phyloP scores from a whole-genome alignment of 2,888 invertebrate genomes.

The Agriopis aurantiaria region DNA sequence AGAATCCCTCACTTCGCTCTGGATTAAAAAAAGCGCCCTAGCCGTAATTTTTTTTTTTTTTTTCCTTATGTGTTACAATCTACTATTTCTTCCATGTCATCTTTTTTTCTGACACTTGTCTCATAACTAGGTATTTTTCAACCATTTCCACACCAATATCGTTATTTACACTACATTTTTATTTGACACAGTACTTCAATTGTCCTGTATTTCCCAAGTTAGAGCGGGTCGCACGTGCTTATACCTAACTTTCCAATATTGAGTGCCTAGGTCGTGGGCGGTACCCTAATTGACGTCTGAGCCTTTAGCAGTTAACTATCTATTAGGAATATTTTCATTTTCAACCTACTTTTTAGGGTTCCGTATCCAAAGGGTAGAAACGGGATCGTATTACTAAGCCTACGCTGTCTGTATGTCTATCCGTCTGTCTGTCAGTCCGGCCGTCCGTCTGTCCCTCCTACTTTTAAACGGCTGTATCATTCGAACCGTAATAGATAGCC shows the following conservation, averaged over 20 bases:
- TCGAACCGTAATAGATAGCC: too few relatives aligned
- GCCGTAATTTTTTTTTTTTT: too few relatives aligned
- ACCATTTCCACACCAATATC: background rate
- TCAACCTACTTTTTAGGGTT: slow-evolving; percentile 8
- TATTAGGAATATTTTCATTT: slow-evolving; percentile 5
- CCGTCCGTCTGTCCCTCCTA: too few relatives aligned
- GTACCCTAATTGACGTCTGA: slow-evolving; percentile 28
- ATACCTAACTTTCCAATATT: slow-evolving; percentile 27
- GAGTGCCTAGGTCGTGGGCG: slow-evolving; percentile 32
- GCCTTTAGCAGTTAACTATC: slow-evolving; percentile 12
- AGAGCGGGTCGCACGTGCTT: slow-evolving; percentile 14
- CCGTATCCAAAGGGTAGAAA: too few relatives aligned
- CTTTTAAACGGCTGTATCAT: too few relatives aligned
- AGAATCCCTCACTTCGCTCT: too few relatives aligned
- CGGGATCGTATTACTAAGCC: too few relatives aligned
- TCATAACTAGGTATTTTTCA: background rate
- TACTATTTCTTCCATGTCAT: too few relatives aligned
- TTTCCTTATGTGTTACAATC: too few relatives aligned
- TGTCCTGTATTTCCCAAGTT: slow-evolving; percentile 19
- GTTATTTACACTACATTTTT: background rate
- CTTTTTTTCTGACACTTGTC: background rate
- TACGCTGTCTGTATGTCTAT: too few relatives aligned
- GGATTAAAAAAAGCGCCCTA: too few relatives aligned
- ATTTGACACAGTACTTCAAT: slow-evolving; percentile 10
- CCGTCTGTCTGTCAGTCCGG: too few relatives aligned